Base-by-base conservation (phyloP, 1,140 invertebrate species). In the Rhynchophorus ferrugineus region DNA sequence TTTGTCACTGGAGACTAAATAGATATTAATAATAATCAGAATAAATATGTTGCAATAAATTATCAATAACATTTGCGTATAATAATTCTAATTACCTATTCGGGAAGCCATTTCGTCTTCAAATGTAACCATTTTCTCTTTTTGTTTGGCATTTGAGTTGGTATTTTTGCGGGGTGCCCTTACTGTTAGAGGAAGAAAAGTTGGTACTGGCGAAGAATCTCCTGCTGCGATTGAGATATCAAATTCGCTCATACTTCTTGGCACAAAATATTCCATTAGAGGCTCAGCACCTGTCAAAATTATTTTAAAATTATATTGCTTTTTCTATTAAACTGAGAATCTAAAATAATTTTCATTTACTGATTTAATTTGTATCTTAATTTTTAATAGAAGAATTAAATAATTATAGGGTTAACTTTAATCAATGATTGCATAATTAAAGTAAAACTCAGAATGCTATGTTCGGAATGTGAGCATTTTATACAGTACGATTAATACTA, bases 91-190 rank as follows among this genome's bases (percentile, higher is more conserved):
- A 3, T 17, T 35, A 54, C 52, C 60, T 37, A 63, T 46, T 33
- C 62, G 60, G 46, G 63, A 61, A 11, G 71, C 64, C 35, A 75
- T 73, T 57, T 87, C 84, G 60, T 89, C 86, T 60, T 88, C 84
- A 59, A 89, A 89, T 1, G 86, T 89, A 11, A 87, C 85, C 79
- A 86, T 85, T 69, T 87, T 87, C 64, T 85, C 85, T 29, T 63
- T 63, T 18, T 64, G 62, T 44, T 59, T 62, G 8, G 44, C 41
- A 1, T 11, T 41, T 6, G 44, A 35, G 41, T 45, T 57, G 13
- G 43, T 14, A 13, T 50, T 44, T 21, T 72, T 64, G 48, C 72
- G 54, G 50, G 65, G 58, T 61, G 54, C 49, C 56, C 56, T 49
- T 48, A 65, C 61, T 56, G 71, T 54, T 47, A 67, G 43, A 48